Conservation (phyloP, 2,113 vertebrate species). For the Antennarius striatus region DNA sequence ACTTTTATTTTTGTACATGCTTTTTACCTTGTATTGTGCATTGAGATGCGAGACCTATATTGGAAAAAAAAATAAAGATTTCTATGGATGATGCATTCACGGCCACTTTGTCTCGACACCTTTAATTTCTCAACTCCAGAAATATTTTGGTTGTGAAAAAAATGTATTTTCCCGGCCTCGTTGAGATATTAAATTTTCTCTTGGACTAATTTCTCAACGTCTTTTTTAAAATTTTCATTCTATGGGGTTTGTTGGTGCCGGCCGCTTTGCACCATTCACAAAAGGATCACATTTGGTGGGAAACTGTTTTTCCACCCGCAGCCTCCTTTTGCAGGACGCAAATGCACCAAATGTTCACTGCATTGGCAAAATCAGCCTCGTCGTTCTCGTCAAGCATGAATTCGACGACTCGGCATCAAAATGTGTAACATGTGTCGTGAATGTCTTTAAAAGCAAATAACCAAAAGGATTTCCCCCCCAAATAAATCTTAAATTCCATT, state of each 20-base stretch:
- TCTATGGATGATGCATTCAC: slow-evolving; percentile 71
- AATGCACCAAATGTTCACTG: slow-evolving; percentile 59
- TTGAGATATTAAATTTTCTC: background rate
- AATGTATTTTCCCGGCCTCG: background rate
- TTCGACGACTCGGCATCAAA: background rate
- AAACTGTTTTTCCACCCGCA: slow-evolving; percentile 11
- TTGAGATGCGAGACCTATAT: slow-evolving; percentile 74
- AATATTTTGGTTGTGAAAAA: background rate
- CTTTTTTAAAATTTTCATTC: background rate
- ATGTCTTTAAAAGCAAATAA: background rate
- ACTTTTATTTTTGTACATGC: slow-evolving; percentile 77
- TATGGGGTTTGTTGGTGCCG: background rate
- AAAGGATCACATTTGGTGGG: slow-evolving; percentile 19
- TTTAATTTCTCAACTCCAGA: background rate
- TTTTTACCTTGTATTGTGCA: slow-evolving; percentile 74
- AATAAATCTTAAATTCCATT: too few species aligned
- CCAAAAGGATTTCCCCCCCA: too few species aligned
- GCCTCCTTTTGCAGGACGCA: slow-evolving; percentile 39
- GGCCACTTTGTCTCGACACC: slow-evolving; percentile 4
- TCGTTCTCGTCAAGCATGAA: background rate
- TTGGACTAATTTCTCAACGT: background rate
- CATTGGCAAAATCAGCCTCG: slow-evolving; percentile 11
- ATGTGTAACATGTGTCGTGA: too few species aligned
- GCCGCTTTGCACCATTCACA: background rate
- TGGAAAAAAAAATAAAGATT: slow-evolving; percentile 77